These are phyloP conservation scores for Eueides isabella DNA, from an alignment of 1,140 invertebrate genomes.

Conservation along the genomic window DNA sequence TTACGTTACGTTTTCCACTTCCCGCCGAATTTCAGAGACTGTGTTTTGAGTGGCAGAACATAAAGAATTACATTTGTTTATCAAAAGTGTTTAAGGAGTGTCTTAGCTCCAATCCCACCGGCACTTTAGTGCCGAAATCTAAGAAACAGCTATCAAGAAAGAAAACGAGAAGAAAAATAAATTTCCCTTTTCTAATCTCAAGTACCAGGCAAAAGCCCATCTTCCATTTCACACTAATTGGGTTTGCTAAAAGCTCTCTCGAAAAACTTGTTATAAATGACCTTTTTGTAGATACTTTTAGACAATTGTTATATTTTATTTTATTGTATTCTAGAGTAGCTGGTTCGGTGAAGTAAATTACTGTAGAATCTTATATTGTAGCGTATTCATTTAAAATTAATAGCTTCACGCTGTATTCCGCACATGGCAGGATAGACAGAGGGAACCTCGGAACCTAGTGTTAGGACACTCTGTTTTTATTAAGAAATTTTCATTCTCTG, in stretches of 20 bases:
- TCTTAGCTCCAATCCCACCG: conserved; percentile 1
- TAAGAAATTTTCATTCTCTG: too few species aligned
- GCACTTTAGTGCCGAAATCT: conserved; percentile 9
- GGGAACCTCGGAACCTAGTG: too few species aligned
- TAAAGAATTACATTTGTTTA: too few species aligned
- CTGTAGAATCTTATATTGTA: too few species aligned
- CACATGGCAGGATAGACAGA: too few species aligned
- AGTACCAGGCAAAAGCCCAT: conserved; percentile 42
- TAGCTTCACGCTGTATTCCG: too few species aligned
- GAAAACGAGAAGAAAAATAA: conserved; percentile 49
- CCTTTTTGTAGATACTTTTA: conserved; percentile 11
- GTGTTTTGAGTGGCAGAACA: too few species aligned
- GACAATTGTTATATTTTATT: conserved; percentile 1
- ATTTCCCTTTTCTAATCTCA: conserved; percentile 49
- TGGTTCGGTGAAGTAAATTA: background rate
- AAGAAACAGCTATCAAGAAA: conserved; percentile 45
- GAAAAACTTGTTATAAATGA: conserved; percentile 49
- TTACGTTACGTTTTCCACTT: too few species aligned
- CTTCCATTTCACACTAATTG: conserved; percentile 58
- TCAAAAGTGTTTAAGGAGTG: too few species aligned
- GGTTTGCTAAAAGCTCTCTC: conserved; percentile 52
- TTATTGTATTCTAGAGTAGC: background rate
- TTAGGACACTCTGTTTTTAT: too few species aligned
- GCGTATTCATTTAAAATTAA: too few species aligned
- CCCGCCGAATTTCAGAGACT: too few species aligned